Evolutionary conservation across 1,140 invertebrate species (phyloP), one percentile per base, ranked within the genome.

Genomic region (Alviniconcha marisindica): DNA sequence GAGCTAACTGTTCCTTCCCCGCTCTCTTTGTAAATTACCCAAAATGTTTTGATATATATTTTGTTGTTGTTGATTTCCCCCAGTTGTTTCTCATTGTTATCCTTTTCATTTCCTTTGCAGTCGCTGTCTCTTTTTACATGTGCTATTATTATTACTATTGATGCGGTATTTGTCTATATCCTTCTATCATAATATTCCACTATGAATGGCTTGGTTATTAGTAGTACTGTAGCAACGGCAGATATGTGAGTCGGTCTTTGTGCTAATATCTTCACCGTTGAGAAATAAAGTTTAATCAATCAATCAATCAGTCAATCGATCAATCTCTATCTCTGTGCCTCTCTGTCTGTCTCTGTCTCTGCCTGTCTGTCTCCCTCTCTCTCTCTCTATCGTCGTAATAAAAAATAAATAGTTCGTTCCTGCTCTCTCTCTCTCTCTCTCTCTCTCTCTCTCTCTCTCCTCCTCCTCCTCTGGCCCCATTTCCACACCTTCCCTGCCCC

Each of bases 171-270:
- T n/a, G n/a, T n/a, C n/a, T n/a, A n/a, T 38, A 18, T 66, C 78
- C 31, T 18, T 80, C 54, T 80, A 7, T 36, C 33, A 40, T 10
- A 33, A 33, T 84, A 33, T 81, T 44, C 44, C 38, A 77, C 80
- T 56, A 63, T 79, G 60, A 63, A 76, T 51, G 24, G 76, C 56
- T 74, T 42, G 28, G 2, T 51, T 33, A 36, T 38, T 77, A n/a
- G n/a, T n/a, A 28, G 21, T 36, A 4, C 5, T 31, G 36, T 12
- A 51, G 21, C 48, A 51, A 51, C 7, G 21, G 48, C 7, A n/a
- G 40, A 36, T 76, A 36, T 76, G 15, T 12, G 24, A 10, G 21
- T 76, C 38, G 28, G 21, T 76, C 15, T 36, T 36, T 40, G 10
- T 40, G 73, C 4, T 36, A 36, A 15, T 76, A 40, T 24, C 21